phyloP scores from a whole-genome alignment of 2,113 vertebrate genomes.

The Gallinago media region DNA sequence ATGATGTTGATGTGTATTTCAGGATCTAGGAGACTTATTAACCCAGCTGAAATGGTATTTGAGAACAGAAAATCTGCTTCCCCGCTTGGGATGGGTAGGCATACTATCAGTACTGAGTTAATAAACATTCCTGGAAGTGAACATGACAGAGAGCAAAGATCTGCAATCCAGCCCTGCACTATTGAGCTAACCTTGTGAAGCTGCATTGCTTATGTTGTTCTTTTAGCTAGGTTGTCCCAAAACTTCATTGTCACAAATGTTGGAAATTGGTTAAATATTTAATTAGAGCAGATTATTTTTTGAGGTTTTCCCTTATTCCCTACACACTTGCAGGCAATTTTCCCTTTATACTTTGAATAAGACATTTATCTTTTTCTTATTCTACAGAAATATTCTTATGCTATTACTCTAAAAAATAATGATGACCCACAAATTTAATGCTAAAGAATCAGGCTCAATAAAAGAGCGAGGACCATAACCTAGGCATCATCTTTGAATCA shows the following conservation, averaged over 20 bases:
- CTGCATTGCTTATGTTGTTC: not conserved
- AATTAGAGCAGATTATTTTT: not conserved
- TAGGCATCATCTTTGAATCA: not conserved
- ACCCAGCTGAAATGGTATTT: not conserved
- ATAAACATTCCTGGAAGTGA: not conserved
- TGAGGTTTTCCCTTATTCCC: not conserved
- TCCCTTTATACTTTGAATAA: not conserved
- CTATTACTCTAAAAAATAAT: not conserved
- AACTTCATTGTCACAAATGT: not conserved
- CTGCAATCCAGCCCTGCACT: not conserved
- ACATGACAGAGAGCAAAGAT: not conserved
- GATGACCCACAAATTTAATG: not conserved
- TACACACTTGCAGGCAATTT: not conserved
- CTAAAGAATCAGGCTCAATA: not conserved
- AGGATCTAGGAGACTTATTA: not conserved
- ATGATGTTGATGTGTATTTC: not conserved
- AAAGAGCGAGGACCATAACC: not conserved
- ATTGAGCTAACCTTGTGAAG: not conserved
- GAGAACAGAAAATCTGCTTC: not conserved
- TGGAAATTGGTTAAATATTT: not conserved
- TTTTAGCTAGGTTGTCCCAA: not conserved
- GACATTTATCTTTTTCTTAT: not conserved
- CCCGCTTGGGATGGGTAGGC: not conserved
- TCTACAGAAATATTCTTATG: not conserved
- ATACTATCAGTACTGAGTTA: not conserved